These are phyloP conservation scores for Cyrtorhinus lividipennis DNA, from an alignment of 1,140 invertebrate genomes.

Conservation along the genomic window DNA sequence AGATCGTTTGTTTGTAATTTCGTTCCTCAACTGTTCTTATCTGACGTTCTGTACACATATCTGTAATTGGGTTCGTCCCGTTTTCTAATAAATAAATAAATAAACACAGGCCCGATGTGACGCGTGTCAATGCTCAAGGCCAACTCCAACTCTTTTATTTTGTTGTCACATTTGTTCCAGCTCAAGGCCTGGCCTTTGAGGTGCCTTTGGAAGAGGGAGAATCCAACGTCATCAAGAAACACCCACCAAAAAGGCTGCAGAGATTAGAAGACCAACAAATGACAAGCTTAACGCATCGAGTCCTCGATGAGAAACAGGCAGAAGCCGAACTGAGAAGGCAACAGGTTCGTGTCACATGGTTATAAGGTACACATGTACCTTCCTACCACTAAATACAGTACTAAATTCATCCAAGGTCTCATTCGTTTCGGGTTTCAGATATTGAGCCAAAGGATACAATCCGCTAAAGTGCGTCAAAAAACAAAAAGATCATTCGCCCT, in stretches of 20 bases:
- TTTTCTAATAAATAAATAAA: no score
- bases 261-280: constrained; percentile 39
- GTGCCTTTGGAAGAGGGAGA: constrained; percentile 37
- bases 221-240: constrained; percentile 35
- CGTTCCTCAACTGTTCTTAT: no score
- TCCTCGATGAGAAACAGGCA: constrained; percentile 49
- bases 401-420: not conserved
- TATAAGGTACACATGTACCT: no score
- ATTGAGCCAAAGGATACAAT: constrained; percentile 24
- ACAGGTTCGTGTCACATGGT: constrained; percentile 23
- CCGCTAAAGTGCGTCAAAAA: constrained; percentile 22
- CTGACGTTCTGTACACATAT: no score
- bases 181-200: constrained; percentile 46
- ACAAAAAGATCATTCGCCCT: constrained; percentile 10
- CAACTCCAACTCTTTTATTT: no score
- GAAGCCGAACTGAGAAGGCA: constrained; percentile 45
- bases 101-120: no score
- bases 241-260: constrained; percentile 43
- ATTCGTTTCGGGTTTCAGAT: constrained; percentile 21
- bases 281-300: constrained; percentile 37
- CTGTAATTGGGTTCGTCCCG: no score
- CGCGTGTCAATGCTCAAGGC: no score
- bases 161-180: no score
- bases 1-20: no score
- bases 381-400: not conserved